phyloP scores from a whole-genome alignment of 2,113 vertebrate genomes.

The Calyptomena viridis region DNA sequence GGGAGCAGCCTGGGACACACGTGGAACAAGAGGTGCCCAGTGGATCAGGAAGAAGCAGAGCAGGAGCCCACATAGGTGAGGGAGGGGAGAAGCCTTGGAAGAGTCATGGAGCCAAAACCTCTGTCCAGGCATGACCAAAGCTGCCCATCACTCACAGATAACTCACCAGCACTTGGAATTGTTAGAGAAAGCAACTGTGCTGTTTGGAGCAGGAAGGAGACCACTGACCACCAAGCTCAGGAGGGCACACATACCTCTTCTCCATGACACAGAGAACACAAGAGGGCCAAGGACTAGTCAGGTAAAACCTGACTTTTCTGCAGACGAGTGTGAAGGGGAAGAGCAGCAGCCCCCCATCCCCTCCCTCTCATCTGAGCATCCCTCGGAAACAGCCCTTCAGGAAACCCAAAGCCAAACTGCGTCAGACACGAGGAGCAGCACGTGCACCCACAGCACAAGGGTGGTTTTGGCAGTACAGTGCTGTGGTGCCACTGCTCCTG shows the following conservation, averaged over 20 bases:
- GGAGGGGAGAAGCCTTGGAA: background rate
- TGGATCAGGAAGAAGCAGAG: background rate
- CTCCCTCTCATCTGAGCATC: background rate
- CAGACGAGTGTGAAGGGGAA: background rate
- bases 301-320: background rate
- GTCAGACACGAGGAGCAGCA: background rate
- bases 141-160: background rate
- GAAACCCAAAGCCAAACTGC: background rate
- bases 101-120: background rate
- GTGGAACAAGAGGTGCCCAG: fast-evolving
- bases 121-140: background rate
- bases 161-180: background rate
- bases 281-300: background rate
- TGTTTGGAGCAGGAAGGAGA: background rate
- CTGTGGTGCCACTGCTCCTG: fast-evolving
- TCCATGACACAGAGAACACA: background rate
- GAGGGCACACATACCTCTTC: background rate
- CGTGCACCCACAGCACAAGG: fast-evolving
- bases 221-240: background rate
- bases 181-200: background rate
- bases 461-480: background rate
- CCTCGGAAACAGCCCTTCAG: fast-evolving
- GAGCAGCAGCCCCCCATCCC: background rate
- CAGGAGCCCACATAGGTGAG: fast-evolving
- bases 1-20: background rate